Conservation (phyloP, 2,113 vertebrate species). For the Eolophus roseicapilla region DNA sequence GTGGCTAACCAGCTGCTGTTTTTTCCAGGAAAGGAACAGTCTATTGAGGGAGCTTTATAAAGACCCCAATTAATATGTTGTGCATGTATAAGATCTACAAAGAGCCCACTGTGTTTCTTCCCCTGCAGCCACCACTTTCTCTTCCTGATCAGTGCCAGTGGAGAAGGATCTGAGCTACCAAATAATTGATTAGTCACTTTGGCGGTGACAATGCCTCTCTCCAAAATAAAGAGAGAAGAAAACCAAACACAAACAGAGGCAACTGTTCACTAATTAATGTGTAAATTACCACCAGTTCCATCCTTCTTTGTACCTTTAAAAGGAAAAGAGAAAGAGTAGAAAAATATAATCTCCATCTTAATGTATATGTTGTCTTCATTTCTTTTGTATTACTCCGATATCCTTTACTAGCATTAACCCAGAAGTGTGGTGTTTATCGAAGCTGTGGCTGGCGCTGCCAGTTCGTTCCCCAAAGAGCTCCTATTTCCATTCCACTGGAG, state of each 20-base stretch:
- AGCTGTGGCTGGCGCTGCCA: conserved; percentile 64
- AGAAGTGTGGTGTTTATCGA: conserved; percentile 67
- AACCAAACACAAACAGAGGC: conserved; percentile 74
- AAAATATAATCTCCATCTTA: conserved; percentile 64
- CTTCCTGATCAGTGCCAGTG: conserved; percentile 57
- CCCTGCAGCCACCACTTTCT: conserved; percentile 62
- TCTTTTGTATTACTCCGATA: conserved; percentile 65
- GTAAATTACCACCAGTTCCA: conserved; percentile 78
- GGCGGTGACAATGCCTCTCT: conserved; percentile 66
- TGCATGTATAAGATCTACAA: conserved; percentile 78
- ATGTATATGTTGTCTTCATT: conserved; percentile 65
- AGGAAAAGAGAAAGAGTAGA: conserved; percentile 43
- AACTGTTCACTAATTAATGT: conserved; percentile 74
- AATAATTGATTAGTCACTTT: conserved; percentile 80
- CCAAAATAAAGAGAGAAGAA: conserved; percentile 65
- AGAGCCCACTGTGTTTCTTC: conserved; percentile 76
- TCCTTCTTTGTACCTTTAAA: conserved; percentile 69
- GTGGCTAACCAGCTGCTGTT: conserved; percentile 76
- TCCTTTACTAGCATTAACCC: conserved; percentile 59
- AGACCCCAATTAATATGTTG: conserved; percentile 78
- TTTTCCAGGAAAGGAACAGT: conserved; percentile 73
- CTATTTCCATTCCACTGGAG: conserved; percentile 78
- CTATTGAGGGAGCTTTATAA: conserved; percentile 76
- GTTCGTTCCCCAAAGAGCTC: conserved; percentile 74
- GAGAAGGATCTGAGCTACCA: conserved; percentile 71